Base-by-base conservation (phyloP, 2,888 invertebrate genomes). In the Diabrotica balteata region DNA sequence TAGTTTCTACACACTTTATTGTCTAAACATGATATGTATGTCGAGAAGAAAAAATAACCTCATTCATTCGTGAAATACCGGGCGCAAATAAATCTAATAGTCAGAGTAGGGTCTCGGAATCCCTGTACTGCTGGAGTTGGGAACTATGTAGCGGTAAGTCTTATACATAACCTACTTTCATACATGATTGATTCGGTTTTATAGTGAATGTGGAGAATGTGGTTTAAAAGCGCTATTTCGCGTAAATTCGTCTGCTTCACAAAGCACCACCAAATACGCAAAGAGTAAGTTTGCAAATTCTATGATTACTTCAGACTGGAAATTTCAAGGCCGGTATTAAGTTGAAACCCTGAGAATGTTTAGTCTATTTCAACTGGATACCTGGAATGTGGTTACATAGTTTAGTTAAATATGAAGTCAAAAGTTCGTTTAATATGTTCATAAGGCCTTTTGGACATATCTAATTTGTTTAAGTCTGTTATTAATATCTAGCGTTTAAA, bases 161-260 rank as follows among this genome's bases (percentile, higher is more conserved):
- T 70, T 63, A 63, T 70, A 32, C 32, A 67, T 64, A 73, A 70
- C 71, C 72, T 72, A 72, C 71, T 72, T 73, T 75, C 67, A 67
- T 70, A 71, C 72, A 70, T 73, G 75, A 75, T 73, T 73, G 73
- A 75, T 75, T 75, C 67, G 72, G 72, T 72, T 72, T 66, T 70
- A 69, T 72, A 69, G 68, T 59, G 68, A 69, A 68, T 72, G 69
- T 65, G 69, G 72, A 52, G 69, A 68, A 69, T 68, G 67, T 55
- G 66, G 67, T 67, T 60, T 67, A 55, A 65, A 67, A 65, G 71
- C 68, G 68, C 61, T 64, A 64, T 60, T 59, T 62, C 64, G 64
- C 59, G 64, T 67, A 58, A 63, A 70, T 68, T 70, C 63, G 57
- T 68, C 66, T 60, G 65, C 69, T 67, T 64, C 55, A 53, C 58